A percentile compares a stretch with the other conserved stretches of the same genome.
These are phyloP conservation scores for Sesia apiformis DNA, from an alignment of 2,888 invertebrate genomes.

Conservation along the genomic window DNA sequence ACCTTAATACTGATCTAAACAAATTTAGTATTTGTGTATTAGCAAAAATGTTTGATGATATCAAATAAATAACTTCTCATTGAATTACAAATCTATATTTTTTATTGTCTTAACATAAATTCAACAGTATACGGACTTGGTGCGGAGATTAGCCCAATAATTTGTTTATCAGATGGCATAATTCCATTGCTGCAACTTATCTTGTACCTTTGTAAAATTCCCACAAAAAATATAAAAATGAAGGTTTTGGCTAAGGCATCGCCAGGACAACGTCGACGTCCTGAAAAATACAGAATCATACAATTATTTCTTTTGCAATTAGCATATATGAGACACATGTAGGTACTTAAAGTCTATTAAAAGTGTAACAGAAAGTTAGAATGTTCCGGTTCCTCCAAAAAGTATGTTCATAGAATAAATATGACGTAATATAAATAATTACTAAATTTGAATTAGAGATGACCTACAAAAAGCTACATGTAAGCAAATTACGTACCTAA, in stretches of 20 bases:
- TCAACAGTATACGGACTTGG: slow-evolving; percentile 40
- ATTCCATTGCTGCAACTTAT: slow-evolving; percentile 36
- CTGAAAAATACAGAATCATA: slow-evolving; percentile 44
- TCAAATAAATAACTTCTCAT: neutral
- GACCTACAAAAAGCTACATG: no score
- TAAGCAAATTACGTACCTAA: slow-evolving; percentile 62
- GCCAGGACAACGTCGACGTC: slow-evolving; percentile 78
- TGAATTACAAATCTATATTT: neutral
- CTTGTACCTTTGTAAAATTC: slow-evolving; percentile 70
- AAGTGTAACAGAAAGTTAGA: no score
- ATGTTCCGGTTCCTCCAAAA: no score
- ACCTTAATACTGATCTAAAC: no score
- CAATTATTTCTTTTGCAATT: neutral
- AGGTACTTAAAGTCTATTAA: no score
- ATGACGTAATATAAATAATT: no score
- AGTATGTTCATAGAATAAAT: no score
- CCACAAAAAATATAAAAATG: slow-evolving; percentile 74
- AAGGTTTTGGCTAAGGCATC: slow-evolving; percentile 77
- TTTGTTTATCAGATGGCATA: slow-evolving; percentile 37
- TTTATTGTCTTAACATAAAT: slow-evolving; percentile 25
- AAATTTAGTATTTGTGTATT: no score
- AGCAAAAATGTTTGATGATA: no score
- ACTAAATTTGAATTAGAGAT: no score
- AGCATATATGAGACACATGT: no score
- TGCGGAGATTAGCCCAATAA: slow-evolving; percentile 42